phyloP scores from a whole-genome alignment of 1,140 invertebrate species.

The Octopus sinensis region DNA sequence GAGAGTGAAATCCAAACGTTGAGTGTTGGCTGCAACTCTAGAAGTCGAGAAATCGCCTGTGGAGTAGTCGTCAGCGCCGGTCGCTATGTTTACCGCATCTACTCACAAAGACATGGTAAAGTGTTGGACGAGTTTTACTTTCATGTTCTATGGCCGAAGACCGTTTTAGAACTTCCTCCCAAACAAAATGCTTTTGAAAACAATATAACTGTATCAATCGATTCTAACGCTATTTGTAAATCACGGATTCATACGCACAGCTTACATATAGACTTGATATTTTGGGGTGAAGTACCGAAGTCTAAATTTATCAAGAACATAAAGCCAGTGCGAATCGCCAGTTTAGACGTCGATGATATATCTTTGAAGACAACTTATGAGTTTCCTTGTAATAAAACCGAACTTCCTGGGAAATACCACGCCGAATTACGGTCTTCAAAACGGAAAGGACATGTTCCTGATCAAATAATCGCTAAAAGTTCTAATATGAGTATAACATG shows the following conservation, averaged over 20 bases:
- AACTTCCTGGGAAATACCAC: constrained; percentile 39
- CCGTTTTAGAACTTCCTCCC: constrained; percentile 32
- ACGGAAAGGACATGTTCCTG: neutral
- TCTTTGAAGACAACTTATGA: constrained; percentile 13
- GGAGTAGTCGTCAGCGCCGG: constrained; percentile 40
- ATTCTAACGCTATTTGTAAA: constrained; percentile 34
- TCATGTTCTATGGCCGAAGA: constrained; percentile 35
- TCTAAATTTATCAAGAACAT: constrained; percentile 5
- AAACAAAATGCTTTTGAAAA: constrained; percentile 34
- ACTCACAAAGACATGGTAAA: constrained; percentile 30
- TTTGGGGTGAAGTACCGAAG: constrained; percentile 17
- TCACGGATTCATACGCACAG: constrained; percentile 27
- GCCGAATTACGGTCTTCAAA: constrained; percentile 29
- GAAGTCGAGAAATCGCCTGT: constrained; percentile 29
- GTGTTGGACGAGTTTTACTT: constrained; percentile 30
- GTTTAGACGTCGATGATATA: constrained; percentile 4
- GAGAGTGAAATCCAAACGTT: constrained; percentile 33
- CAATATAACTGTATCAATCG: constrained; percentile 27
- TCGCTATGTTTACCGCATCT: constrained; percentile 32
- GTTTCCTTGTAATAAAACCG: constrained; percentile 36
- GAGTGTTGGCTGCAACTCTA: constrained; percentile 24
- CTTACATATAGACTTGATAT: constrained; percentile 32
- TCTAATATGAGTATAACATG: constrained; percentile 34
- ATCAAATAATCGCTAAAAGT: constrained; percentile 18
- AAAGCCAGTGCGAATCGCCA: neutral